Conservation (phyloP, 2,888 invertebrate genomes). For the Eremobia ochroleuca region DNA sequence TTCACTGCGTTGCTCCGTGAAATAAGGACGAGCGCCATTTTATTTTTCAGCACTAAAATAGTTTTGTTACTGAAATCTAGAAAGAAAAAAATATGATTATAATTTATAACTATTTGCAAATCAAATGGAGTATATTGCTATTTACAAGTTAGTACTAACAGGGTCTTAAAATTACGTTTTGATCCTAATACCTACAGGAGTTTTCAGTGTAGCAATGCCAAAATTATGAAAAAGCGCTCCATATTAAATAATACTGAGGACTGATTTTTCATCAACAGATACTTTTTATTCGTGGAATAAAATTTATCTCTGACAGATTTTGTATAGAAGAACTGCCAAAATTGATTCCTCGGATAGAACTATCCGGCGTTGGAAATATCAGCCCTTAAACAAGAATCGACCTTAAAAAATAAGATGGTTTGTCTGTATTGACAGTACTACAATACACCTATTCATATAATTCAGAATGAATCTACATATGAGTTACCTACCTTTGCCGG, state of each 20-base stretch:
- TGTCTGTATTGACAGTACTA: not conserved
- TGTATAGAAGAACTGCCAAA: too few relatives aligned
- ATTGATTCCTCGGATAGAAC: too few relatives aligned
- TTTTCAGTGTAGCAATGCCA: not conserved
- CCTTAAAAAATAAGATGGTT: not conserved
- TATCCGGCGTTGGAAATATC: too few relatives aligned
- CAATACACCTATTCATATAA: not conserved
- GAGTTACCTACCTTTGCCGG: not conserved
- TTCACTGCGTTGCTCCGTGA: slow-evolving; percentile 9
- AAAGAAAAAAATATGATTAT: not conserved
- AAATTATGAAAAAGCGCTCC: not conserved
- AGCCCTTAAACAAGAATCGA: not conserved
- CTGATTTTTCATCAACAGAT: too few relatives aligned
- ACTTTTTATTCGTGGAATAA: too few relatives aligned
- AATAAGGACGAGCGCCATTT: slow-evolving; percentile 21
- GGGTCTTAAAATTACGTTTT: too few relatives aligned
- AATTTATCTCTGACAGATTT: too few relatives aligned
- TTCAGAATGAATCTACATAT: not conserved
- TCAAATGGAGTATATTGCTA: not conserved
- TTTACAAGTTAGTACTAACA: not conserved
- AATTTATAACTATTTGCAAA: not conserved
- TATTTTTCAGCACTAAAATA: not conserved
- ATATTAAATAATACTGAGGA: too few relatives aligned
- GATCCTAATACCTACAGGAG: not conserved
- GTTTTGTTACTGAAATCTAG: not conserved